phyloP scores from a whole-genome alignment of 1,140 invertebrate species.

The Tetranychus cinnabarinus region DNA sequence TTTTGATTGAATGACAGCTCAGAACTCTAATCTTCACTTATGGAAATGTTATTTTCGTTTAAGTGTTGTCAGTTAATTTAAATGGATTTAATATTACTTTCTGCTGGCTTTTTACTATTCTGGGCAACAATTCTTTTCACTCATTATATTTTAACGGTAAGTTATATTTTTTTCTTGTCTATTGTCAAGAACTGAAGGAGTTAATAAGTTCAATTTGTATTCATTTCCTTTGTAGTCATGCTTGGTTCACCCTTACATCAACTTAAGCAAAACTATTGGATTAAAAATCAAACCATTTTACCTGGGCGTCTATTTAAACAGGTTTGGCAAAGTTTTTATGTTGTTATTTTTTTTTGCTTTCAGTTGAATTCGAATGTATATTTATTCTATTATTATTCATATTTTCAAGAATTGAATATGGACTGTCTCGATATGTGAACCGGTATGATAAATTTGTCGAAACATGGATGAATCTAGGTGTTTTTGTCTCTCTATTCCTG shows the following conservation, averaged over 20 bases:
- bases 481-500: neutral
- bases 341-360: neutral
- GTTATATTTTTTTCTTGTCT: neutral
- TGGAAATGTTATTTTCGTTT: neutral
- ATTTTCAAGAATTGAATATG: neutral
- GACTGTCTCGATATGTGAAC: neutral
- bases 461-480: neutral
- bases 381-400: neutral
- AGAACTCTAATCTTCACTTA: no score
- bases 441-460: neutral
- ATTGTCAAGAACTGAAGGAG: neutral
- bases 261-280: neutral
- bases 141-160: neutral
- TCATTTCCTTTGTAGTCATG: neutral
- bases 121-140: neutral
- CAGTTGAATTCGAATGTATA: neutral
- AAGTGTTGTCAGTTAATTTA: neutral
- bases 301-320: neutral
- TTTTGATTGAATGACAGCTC: no score
- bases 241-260: neutral
- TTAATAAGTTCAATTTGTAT: neutral
- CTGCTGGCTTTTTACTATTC: neutral
- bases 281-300: neutral
- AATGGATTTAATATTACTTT: neutral
- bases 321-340: neutral